Conservation (phyloP, 2,113 vertebrate species). For the Chloroceryle aenea region DNA sequence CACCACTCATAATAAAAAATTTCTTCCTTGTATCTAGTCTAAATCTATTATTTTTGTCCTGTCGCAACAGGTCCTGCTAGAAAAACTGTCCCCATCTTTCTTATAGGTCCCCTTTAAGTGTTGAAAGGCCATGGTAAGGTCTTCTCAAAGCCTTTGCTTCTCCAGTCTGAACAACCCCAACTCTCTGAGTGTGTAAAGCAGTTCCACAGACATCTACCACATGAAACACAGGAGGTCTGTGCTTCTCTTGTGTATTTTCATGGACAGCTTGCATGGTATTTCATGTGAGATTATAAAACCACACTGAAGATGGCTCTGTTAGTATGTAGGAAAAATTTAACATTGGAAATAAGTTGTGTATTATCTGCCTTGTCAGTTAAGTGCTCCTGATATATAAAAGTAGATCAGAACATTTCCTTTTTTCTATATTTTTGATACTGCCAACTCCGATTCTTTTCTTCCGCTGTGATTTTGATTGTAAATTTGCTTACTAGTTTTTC, state of each 20-base stretch:
- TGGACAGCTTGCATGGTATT: not conserved
- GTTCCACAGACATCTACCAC: not conserved
- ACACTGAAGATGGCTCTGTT: not conserved
- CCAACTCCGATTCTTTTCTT: not conserved
- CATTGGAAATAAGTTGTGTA: not conserved
- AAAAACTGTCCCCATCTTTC: not conserved
- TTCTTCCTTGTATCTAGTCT: not conserved
- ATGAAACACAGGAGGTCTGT: not conserved
- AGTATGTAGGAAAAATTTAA: not conserved
- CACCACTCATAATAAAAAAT: not conserved
- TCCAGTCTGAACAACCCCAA: not conserved
- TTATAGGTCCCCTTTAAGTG: not conserved
- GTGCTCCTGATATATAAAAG: not conserved
- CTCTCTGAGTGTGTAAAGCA: not conserved
- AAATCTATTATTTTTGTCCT: not conserved
- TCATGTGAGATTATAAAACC: not conserved
- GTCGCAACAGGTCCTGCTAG: not conserved
- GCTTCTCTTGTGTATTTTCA: not conserved
- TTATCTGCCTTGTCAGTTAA: not conserved
- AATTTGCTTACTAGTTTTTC: not conserved
- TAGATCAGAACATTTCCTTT: not conserved
- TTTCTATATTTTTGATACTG: not conserved
- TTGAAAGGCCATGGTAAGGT: not conserved
- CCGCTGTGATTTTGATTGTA: not conserved
- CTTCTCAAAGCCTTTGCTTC: not conserved